Evolutionary conservation across 2,888 invertebrate genomes (phyloP).

Genomic region (Hofmannophila pseudospretella): DNA sequence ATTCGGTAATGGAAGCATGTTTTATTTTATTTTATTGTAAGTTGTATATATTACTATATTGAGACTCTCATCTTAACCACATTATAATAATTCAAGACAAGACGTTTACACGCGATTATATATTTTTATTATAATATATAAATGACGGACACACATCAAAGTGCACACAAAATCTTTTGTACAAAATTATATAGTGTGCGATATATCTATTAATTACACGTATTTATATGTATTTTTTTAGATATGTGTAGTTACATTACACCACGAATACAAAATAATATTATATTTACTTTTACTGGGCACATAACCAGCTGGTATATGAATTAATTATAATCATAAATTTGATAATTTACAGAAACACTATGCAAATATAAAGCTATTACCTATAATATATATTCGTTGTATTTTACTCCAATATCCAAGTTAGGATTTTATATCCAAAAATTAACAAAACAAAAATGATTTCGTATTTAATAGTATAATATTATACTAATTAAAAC

Average conservation of each 20-base stretch:
- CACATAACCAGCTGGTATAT: conserved; percentile 7
- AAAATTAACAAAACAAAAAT: neutral
- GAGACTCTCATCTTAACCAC: conserved; percentile 13
- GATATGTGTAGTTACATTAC: conserved; percentile 1
- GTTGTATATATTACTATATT: conserved; percentile 8
- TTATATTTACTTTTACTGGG: conserved; percentile 3
- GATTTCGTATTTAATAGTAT: neutral
- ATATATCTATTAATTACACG: neutral
- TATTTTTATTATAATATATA: conserved; percentile 2
- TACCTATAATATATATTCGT: conserved; percentile 21
- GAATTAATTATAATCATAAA: neutral
- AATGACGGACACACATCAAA: conserved; percentile 6
- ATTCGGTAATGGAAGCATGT: too few relatives aligned
- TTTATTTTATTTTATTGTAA: neutral
- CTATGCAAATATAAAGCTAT: conserved; percentile 5
- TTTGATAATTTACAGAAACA: conserved; percentile 1
- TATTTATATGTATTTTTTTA: neutral
- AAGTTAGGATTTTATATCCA: neutral
- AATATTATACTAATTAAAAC: neutral
- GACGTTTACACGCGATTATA: conserved; percentile 9
- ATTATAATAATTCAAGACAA: conserved; percentile 15
- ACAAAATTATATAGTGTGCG: conserved; percentile 17
- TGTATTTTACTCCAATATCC: conserved; percentile 8
- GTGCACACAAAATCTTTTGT: conserved; percentile 13
- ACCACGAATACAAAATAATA: conserved; percentile 2